Percentiles rank a stretch among this genome's conserved stretches.
These are phyloP conservation scores for Callocephalon fimbriatum DNA, from an alignment of 2,113 vertebrate species.

Conservation along the genomic window DNA sequence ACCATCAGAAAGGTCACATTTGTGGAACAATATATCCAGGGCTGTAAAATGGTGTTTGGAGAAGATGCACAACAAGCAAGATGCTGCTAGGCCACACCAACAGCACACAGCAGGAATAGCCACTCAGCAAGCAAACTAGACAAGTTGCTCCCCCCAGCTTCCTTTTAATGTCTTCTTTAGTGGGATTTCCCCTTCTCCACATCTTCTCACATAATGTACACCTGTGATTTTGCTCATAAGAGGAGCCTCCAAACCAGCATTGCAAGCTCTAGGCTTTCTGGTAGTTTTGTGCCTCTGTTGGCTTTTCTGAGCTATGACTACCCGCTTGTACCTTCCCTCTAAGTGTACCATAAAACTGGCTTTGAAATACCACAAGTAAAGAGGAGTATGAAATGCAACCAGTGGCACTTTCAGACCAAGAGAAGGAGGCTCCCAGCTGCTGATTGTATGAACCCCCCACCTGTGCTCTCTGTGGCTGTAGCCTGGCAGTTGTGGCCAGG, in stretches of 20 bases:
- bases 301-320: not conserved
- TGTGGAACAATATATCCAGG: not conserved
- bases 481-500: not conserved
- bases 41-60: not conserved
- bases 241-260: not conserved
- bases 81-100: not conserved
- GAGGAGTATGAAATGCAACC: not conserved
- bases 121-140: not conserved
- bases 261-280: not conserved
- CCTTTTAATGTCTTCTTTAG: not conserved
- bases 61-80: rapidly evolving
- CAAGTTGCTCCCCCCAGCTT: not conserved
- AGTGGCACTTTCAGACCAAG: not conserved
- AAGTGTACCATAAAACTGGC: not conserved
- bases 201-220: not conserved
- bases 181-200: not conserved
- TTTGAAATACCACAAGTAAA: not conserved
- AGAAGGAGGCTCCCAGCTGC: not conserved
- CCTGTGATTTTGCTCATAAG: not conserved
- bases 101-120: not conserved
- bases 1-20: not conserved
- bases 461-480: not conserved
- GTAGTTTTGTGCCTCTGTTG: not conserved
- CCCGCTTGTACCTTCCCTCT: not conserved
- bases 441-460: not conserved